phyloP scores from a whole-genome alignment of 2,888 invertebrate genomes.

The Nasonovia ribisnigri region DNA sequence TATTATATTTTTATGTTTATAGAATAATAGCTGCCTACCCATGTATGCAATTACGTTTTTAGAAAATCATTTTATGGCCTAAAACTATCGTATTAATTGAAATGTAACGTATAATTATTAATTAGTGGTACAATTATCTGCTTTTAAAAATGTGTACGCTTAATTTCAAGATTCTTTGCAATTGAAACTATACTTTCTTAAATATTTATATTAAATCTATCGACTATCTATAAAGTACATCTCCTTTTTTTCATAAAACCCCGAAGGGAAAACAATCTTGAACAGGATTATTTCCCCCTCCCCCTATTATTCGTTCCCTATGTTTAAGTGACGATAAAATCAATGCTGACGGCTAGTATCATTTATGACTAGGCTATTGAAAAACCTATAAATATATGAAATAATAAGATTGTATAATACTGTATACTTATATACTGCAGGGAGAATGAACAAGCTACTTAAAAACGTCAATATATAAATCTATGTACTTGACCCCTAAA shows the following conservation, averaged over 20 bases:
- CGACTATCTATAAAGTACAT: not conserved
- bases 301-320: slow-evolving; percentile 39
- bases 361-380: slow-evolving; percentile 6
- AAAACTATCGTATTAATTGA: not conserved
- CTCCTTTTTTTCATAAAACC: not conserved
- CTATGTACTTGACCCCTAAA: not conserved
- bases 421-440: not conserved
- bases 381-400: slow-evolving; percentile 6
- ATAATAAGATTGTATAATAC: not conserved
- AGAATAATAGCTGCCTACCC: not conserved
- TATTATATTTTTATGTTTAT: not conserved
- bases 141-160: not conserved
- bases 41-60: not conserved
- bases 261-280: not conserved
- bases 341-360: slow-evolving; percentile 46
- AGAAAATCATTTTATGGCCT: not conserved
- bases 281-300: not conserved
- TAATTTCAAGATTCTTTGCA: not conserved
- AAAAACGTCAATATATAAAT: not conserved
- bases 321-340: slow-evolving; percentile 46
- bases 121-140: not conserved
- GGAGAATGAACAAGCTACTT: not conserved
- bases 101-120: not conserved
- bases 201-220: slow-evolving; percentile 21
- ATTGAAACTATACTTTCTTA: not conserved